Conservation (phyloP, 2,888 invertebrate species). For the Philaethria dido region DNA sequence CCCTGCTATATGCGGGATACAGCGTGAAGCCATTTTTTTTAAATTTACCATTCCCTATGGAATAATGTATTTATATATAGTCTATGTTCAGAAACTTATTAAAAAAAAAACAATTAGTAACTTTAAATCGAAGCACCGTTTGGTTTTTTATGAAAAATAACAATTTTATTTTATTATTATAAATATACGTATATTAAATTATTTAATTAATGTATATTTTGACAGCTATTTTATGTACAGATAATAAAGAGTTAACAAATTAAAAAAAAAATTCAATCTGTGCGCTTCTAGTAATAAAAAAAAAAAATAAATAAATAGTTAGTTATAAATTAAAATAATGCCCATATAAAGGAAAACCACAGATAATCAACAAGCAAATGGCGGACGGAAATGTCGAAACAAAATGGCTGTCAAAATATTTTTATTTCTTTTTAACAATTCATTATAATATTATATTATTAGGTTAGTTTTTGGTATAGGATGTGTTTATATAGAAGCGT, state of each 20-base stretch:
- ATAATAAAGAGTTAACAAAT: not conserved
- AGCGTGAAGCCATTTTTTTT: too few relatives aligned
- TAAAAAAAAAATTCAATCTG: not conserved
- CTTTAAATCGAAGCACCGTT: conserved; percentile 39
- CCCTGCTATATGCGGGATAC: too few relatives aligned
- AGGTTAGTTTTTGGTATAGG: conserved; percentile 38
- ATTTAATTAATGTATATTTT: conserved; percentile 4
- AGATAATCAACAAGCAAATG: conserved; percentile 15
- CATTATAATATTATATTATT: conserved; percentile 26
- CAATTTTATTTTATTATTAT: conserved; percentile 23
- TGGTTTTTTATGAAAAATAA: conserved; percentile 35
- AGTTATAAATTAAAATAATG: not conserved
- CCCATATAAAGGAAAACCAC: not conserved
- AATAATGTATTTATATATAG: conserved; percentile 20
- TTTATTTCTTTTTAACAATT: not conserved
- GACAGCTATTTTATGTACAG: conserved; percentile 10
- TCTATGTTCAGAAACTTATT: not conserved
- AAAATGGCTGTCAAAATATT: conserved; percentile 27
- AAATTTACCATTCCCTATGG: conserved; percentile 15
- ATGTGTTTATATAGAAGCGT: conserved; percentile 19
- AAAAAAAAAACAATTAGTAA: conserved; percentile 31
- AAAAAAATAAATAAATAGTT: not conserved
- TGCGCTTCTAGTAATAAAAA: not conserved
- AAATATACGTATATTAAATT: not conserved
- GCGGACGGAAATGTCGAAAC: conserved; percentile 28